These are phyloP conservation scores for Drosophila mayaguana DNA, from an alignment of 2,888 invertebrate species.

Conservation along the genomic window DNA sequence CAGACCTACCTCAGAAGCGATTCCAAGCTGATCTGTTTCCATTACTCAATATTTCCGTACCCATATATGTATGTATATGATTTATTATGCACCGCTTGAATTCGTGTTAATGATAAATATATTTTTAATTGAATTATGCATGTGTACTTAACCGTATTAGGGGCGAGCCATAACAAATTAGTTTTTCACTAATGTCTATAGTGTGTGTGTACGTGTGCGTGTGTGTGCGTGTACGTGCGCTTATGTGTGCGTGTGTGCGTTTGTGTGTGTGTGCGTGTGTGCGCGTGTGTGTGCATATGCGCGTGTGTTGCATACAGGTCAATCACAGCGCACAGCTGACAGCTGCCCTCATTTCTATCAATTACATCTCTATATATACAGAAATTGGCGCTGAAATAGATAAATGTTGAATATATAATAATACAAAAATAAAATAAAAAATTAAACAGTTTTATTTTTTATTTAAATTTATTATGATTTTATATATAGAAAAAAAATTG, in stretches of 20 bases:
- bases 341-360: conserved; percentile 33
- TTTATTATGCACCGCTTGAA: conserved; percentile 30
- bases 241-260: conserved; percentile 7
- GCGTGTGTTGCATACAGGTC: conserved; percentile 38
- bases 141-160: conserved; percentile 32
- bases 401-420: not conserved
- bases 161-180: conserved; percentile 50
- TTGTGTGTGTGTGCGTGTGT: not conserved
- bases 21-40: conserved; percentile 26
- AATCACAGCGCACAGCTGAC: conserved; percentile 34
- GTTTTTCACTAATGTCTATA: conserved; percentile 26
- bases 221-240: not conserved
- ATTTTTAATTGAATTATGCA: conserved; percentile 52
- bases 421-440: not conserved
- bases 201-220: not conserved
- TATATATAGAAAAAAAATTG: too few species aligned
- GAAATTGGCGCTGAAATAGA: not conserved
- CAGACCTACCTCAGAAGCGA: conserved; percentile 31
- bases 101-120: conserved; percentile 40
- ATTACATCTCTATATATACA: conserved; percentile 15
- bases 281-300: conserved; percentile 8
- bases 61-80: conserved; percentile 2
- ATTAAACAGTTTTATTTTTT: too few species aligned
- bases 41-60: conserved; percentile 28
- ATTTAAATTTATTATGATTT: too few species aligned